These are phyloP conservation scores for Tipula confusa DNA, from an alignment of 2,888 invertebrate species.

Conservation along the genomic window DNA sequence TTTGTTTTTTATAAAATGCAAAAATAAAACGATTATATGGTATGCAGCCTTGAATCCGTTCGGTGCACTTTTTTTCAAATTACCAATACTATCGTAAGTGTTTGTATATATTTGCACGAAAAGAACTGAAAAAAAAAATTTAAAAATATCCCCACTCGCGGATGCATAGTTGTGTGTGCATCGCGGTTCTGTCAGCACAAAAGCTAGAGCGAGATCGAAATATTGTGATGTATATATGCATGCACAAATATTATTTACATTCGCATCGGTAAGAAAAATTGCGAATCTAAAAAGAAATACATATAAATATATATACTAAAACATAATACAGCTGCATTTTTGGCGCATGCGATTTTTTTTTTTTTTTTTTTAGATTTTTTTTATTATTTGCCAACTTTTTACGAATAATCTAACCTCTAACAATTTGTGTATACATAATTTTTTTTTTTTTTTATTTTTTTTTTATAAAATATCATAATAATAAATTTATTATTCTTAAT, in stretches of 20 bases:
- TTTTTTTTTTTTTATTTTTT: not conserved
- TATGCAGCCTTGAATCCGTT: constrained; percentile 35
- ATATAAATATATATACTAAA: not conserved
- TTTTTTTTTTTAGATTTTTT: not conserved
- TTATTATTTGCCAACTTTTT: not conserved
- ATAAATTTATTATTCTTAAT: not conserved
- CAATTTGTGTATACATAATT: not conserved
- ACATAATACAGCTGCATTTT: constrained; percentile 4
- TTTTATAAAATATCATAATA: not conserved
- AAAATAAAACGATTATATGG: constrained; percentile 31
- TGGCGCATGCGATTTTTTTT: constrained; percentile 29
- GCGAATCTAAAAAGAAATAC: not conserved
- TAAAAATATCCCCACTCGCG: constrained; percentile 12
- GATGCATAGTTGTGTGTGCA: not conserved
- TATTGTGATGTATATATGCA: not conserved
- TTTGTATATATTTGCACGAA: not conserved
- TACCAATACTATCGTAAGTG: not conserved
- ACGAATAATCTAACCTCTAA: constrained; percentile 28
- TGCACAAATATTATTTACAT: not conserved
- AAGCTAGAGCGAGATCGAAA: not conserved
- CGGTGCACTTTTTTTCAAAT: constrained; percentile 34
- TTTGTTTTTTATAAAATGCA: not conserved
- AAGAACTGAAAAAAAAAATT: not conserved
- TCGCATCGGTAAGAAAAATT: not conserved
- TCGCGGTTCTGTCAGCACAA: not conserved